Evolutionary conservation across 1,140 invertebrate genomes (phyloP).

Genomic region (Cyclina sinensis): DNA sequence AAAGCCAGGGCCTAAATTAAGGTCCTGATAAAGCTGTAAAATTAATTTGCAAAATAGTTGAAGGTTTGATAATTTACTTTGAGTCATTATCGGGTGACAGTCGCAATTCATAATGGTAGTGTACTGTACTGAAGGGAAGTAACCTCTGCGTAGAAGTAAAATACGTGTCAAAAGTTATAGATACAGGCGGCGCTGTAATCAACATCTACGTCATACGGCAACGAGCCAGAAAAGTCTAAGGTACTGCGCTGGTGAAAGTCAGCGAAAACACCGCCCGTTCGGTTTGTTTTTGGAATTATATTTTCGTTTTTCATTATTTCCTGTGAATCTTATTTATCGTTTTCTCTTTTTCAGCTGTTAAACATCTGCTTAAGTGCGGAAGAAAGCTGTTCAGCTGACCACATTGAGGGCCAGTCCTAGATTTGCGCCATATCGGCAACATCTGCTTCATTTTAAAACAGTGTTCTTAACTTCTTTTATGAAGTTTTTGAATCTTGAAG

Average conservation of each 20-base stretch:
- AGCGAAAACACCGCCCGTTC: no score
- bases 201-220: constrained; percentile 60
- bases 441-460: constrained; percentile 53
- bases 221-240: constrained; percentile 55
- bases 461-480: constrained; percentile 79
- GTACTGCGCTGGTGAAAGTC: background rate
- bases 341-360: background rate
- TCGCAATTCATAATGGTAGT: no score
- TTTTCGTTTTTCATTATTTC: background rate
- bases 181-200: constrained; percentile 22
- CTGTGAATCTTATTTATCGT: constrained; percentile 4
- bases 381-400: constrained; percentile 6
- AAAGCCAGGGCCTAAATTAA: no score
- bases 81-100: no score
- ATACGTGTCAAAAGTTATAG: background rate
- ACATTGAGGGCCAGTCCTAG: constrained; percentile 64
- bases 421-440: constrained; percentile 69
- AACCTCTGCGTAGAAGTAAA: no score
- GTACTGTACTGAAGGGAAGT: no score
- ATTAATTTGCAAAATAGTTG: no score
- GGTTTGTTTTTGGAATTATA: no score
- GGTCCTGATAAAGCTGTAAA: no score
- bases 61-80: no score
- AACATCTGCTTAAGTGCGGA: background rate
- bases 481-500: constrained; percentile 82